Base-by-base conservation (phyloP, 2,888 invertebrate species). In the Ennomos fuscantarius region DNA sequence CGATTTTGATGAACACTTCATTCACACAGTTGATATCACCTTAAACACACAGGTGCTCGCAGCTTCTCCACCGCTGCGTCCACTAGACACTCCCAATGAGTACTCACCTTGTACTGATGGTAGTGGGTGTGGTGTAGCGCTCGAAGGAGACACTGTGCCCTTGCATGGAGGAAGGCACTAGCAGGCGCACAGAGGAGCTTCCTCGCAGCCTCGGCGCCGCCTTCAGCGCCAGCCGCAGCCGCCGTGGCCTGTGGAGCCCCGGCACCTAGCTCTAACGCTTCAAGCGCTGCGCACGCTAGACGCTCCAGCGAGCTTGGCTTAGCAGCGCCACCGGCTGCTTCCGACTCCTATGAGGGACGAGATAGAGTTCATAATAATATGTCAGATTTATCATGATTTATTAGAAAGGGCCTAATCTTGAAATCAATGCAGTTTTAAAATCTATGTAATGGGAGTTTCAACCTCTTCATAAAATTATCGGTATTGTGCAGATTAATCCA, bases 61-160 rank as follows among this genome's bases (percentile, higher is more conserved):
- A 24, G 24, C 24, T 24, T 24, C 24, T 24, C 5, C 5, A 5
- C 5, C 6, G 24, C 24, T 24, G 6, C 6, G 24, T 24, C 6
- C 24, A 24, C 24, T 24, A 24, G 6, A 24, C 24, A 6, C 24
- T 24, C 24, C n/a, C 2, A 24, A 24, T 24, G 6, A 24, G 24
- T 10, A 47, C 15, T 11, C 9, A 54, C 97, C 93, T 98, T 99
- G 79, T 97, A 97, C 70, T 94, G 94, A 79, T 98, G 97, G 84
- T 98, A 99, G 8, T 94, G 90, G 42, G 95, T 94, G 33, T 95
- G 95, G 31, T 95, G 93, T 34, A 99, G 86, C 0, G 98, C 95
- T 0, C 97, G 95, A 68, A 99, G 86, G 56, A 99, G 93, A 32
- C 96, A 96, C 76, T 97, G 97, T 1, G 97, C 96, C 60, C 92